Evolutionary conservation across 2,888 invertebrate species (phyloP).

Genomic region (Acronicta psi): DNA sequence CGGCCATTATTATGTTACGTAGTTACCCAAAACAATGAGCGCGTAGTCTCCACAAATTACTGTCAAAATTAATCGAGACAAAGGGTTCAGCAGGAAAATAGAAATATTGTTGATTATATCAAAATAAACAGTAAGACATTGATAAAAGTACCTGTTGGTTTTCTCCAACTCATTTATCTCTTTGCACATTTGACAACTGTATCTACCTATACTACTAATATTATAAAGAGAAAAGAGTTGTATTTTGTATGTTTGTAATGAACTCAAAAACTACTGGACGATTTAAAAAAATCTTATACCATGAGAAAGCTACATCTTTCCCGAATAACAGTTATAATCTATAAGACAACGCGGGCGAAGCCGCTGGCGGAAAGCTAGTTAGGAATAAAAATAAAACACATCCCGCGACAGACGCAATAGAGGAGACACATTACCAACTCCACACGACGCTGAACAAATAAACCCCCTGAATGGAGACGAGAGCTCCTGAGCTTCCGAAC

Average conservation of each 20-base stretch:
- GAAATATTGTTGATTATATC: conserved; percentile 61
- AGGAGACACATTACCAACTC: conserved; percentile 69
- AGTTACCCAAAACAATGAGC: conserved; percentile 36
- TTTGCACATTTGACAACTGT: conserved; percentile 54
- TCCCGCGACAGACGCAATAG: conserved; percentile 44
- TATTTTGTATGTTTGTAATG: too few relatives aligned
- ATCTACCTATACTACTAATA: too few relatives aligned
- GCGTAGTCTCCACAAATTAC: conserved; percentile 36
- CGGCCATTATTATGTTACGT: conserved; percentile 39
- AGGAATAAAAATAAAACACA: conserved; percentile 42
- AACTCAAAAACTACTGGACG: too few relatives aligned
- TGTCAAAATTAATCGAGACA: conserved; percentile 26
- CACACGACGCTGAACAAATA: conserved; percentile 62
- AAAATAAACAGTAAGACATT: conserved; percentile 65
- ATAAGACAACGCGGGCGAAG: too few relatives aligned
- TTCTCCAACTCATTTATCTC: conserved; percentile 69
- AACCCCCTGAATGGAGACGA: conserved; percentile 61
- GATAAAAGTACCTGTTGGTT: conserved; percentile 71
- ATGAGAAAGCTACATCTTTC: too few relatives aligned
- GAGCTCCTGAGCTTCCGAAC: conserved; percentile 60
- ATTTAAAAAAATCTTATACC: too few relatives aligned
- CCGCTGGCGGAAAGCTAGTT: too few relatives aligned
- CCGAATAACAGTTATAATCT: too few relatives aligned
- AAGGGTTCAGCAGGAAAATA: conserved; percentile 38
- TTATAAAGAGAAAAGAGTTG: too few relatives aligned